A percentile compares a stretch with the other conserved stretches of the same genome.
These are phyloP conservation scores for Perca fluviatilis DNA, from an alignment of 2,113 vertebrate genomes.

Conservation along the genomic window DNA sequence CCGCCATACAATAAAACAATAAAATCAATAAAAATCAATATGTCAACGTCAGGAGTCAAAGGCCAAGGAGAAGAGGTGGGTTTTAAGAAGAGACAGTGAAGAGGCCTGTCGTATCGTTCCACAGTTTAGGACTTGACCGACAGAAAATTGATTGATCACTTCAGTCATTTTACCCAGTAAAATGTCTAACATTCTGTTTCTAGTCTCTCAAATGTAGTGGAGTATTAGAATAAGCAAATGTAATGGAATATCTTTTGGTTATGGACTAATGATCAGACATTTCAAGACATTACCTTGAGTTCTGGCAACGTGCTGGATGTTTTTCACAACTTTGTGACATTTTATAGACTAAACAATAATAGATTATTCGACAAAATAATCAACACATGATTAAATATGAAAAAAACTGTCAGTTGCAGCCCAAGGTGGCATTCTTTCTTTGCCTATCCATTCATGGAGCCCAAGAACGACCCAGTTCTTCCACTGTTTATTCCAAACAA, in stretches of 20 bases:
- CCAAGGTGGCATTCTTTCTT: slow-evolving; percentile 18
- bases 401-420: background rate
- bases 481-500: slow-evolving; percentile 60
- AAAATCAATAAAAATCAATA: no score
- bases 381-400: background rate
- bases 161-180: background rate
- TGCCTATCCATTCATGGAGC: background rate
- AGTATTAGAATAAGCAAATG: background rate
- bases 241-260: background rate
- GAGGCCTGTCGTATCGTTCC: no score
- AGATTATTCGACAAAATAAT: background rate
- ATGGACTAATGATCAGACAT: no score
- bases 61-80: no score
- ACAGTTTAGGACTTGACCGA: background rate
- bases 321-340: background rate
- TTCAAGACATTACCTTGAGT: background rate
- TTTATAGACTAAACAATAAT: background rate
- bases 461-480: slow-evolving; percentile 43
- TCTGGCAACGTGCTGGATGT: background rate
- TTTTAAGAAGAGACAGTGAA: no score
- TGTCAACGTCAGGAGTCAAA: no score
- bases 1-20: no score
- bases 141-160: background rate
- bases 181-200: background rate
- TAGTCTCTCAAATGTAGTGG: background rate